These are phyloP conservation scores for Anolis sagrei DNA, from an alignment of 2,113 vertebrate genomes.

Conservation along the genomic window DNA sequence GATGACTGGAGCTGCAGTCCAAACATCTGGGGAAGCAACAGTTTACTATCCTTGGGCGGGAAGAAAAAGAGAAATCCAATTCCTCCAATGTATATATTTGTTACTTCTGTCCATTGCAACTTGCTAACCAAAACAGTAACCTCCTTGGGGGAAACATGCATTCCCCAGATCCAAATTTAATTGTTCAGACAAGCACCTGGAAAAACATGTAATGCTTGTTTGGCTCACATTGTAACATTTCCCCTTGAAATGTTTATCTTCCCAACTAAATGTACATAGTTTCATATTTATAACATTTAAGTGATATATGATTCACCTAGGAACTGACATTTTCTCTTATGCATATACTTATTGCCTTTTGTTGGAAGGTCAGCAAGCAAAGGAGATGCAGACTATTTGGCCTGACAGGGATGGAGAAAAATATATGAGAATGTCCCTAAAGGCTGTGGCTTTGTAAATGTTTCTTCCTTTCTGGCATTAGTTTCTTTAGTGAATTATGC, in stretches of 20 bases:
- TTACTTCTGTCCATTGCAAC: not conserved
- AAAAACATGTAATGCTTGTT: not conserved
- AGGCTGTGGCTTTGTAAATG: not conserved
- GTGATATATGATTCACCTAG: not conserved
- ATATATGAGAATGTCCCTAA: not conserved
- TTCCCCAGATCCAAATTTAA: not conserved
- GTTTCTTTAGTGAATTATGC: not conserved
- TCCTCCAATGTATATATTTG: not conserved
- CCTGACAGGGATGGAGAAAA: not conserved
- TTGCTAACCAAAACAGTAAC: constrained; percentile 3
- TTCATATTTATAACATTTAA: not conserved
- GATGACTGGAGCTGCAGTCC: not conserved
- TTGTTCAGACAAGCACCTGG: constrained; percentile 7
- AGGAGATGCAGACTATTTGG: not conserved
- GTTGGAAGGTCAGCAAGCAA: not conserved
- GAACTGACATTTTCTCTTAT: not conserved
- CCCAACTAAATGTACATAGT: not conserved
- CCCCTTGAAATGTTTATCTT: not conserved
- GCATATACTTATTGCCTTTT: not conserved
- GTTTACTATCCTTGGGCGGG: not conserved
- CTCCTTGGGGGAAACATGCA: not conserved
- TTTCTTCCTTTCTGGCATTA: not conserved
- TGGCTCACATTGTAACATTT: not conserved
- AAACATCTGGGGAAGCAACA: not conserved
- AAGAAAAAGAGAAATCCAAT: not conserved